Evolutionary conservation across 2,113 vertebrate species (phyloP), one percentile per base, ranked within the genome.

Genomic region (Lasiurus borealis): DNA sequence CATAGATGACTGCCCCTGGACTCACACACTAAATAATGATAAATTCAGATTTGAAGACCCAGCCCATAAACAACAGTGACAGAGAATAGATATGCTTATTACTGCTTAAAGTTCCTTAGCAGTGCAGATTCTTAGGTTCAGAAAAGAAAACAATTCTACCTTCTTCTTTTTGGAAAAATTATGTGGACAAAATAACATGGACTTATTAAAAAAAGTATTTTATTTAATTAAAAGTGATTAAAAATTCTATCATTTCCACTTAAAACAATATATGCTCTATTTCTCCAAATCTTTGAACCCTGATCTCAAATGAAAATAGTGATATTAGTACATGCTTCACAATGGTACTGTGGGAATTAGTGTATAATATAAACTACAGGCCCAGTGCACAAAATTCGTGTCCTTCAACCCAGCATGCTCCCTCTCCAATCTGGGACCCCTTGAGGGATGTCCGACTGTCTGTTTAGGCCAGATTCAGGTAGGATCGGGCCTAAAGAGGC

Each of bases 21-120:
- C 3, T 1, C 16, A 66, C 27, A 68, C 1, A 34, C 6, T 34
- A 4, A n/a, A 31, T 3, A 23, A 8, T 15, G 9, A 23, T 36
- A 3, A 54, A 23, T 81, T 85, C 18, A 72, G 12, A 93, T 14
- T 29, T 92, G 54, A 78, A 88, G 72, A 88, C 48, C n/a, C 2
- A 73, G 13, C 0, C 4, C 7, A 0, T 71, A 16, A 69, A 48
- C 13, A 16, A 34, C 54, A 40, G 19, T 13, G 12, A 10, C 9
- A n/a, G 14, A 8, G 6, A 15, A 31, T 2, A 62, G 12, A 16
- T 90, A n/a, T 77, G n/a, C 34, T 46, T 50, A 12, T 73, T 31
- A 4, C 9, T 80, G 8, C 25, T 40, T 59, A 1, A 59, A 54
- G 14, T 34, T 93, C 57, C 46, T 75, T 19, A 80, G 69, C 7